Base-by-base conservation (phyloP, 2,113 vertebrate genomes). In the Lepus timidus region DNA sequence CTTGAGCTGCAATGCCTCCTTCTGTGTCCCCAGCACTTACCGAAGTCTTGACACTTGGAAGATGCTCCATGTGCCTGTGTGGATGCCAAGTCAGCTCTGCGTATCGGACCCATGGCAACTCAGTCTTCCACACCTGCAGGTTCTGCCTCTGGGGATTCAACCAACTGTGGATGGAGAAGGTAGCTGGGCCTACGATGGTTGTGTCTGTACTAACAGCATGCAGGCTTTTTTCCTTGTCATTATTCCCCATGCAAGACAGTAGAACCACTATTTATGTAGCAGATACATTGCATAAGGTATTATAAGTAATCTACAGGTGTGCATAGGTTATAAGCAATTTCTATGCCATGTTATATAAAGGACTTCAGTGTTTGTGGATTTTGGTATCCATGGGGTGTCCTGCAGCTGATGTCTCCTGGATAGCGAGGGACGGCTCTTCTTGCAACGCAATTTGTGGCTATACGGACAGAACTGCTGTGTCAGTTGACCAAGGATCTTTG, bases 391-490 rank as follows among this genome's bases (percentile, higher is more conserved):
- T n/a, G 9, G 67, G 58, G 65, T 13, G 67, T 55, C 52, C 25
- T 73, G 23, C 29, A 58, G 39, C n/a, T 52, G 39, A 12, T n/a
- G 3, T 16, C 51, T 12, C 8, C 3, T 29, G 6, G 64, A 33
- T 14, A 36, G 3, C 6, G 3, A 86, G 44, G 58, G 13, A 51
- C 14, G 61, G 27, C 2, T 20, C 8, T 27, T 11, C 36, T 73
- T 22, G 29, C 5, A 4, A 36, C 33, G 1, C 1, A 9, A 2
- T 51, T 70, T 11, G 1, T 33, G 22, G 2, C 1, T 17, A 9
- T 10, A 8, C n/a, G 13, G 13, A 67, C 11, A 70, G 6, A 33
- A 16, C 6, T 22, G 1, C 31, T 58, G 20, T 62, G 19, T 27
- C 52, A 65, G 7, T 11, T 68, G 6, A 25, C 4, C 31, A 51